Evolutionary conservation across 1,140 invertebrate genomes (phyloP).

Genomic region (Araneus ventricosus): DNA sequence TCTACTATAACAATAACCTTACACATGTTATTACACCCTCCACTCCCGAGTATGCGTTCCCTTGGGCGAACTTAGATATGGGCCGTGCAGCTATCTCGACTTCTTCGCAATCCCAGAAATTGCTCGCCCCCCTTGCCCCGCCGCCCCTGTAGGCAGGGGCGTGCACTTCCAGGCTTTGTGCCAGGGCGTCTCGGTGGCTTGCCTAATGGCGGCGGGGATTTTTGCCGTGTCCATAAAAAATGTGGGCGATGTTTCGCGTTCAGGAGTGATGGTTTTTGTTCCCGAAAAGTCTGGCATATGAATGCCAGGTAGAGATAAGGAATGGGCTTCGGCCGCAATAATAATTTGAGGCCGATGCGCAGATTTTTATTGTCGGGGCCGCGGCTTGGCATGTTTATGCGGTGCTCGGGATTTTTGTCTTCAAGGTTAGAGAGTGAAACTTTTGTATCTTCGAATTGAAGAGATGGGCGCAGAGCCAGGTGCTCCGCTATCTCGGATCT

Average conservation of each 20-base stretch:
- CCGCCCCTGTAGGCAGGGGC: background rate
- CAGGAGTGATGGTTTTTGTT: constrained; percentile 33
- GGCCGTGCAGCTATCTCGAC: constrained; percentile 13
- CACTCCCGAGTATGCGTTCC: background rate
- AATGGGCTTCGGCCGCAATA: background rate
- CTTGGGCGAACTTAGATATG: constrained; percentile 42
- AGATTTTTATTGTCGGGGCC: background rate
- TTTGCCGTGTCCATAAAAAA: constrained; percentile 24
- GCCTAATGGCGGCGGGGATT: constrained; percentile 14
- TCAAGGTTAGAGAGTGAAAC: background rate
- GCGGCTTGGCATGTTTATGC: background rate
- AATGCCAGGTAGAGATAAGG: constrained; percentile 35
- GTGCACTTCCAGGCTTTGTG: constrained; percentile 10
- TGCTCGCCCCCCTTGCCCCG: background rate
- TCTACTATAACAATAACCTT: constrained; percentile 48
- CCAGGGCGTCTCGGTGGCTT: constrained; percentile 5
- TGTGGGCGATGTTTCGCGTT: constrained; percentile 5
- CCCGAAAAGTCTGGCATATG: constrained; percentile 33
- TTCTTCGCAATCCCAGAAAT: constrained; percentile 42
- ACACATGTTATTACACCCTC: constrained; percentile 44
- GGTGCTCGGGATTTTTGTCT: background rate
- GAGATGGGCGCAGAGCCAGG: background rate
- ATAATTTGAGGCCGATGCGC: constrained; percentile 4
- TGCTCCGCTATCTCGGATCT: background rate
- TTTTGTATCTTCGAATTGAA: background rate